A percentile compares a stretch with the other conserved stretches of the same genome.
Evolutionary conservation across 1,140 invertebrate species (phyloP).

Genomic region (Drosophila ambigua): DNA sequence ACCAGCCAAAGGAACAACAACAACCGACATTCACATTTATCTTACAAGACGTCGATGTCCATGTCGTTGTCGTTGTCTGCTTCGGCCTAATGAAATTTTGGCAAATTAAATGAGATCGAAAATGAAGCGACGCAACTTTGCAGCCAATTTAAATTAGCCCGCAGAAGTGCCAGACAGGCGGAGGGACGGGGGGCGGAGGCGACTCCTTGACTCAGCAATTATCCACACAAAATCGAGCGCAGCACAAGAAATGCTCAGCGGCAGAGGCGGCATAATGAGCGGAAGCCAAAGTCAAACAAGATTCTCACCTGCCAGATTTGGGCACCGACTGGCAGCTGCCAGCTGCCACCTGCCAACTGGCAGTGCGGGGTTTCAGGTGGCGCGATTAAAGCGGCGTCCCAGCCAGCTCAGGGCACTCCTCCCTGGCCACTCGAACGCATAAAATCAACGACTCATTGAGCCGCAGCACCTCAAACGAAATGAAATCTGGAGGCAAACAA

Average conservation of each 20-base stretch:
- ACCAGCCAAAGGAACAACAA: slow-evolving; percentile 9
- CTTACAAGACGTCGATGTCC: slow-evolving; percentile 17
- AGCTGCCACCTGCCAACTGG: slow-evolving; percentile 28
- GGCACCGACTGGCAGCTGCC: slow-evolving; percentile 28
- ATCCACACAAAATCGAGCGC: slow-evolving; percentile 31
- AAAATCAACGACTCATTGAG: slow-evolving; percentile 58
- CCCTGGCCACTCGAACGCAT: slow-evolving; percentile 45
- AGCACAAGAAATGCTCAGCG: slow-evolving; percentile 8
- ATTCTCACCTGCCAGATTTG: slow-evolving; percentile 47
- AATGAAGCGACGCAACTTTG: slow-evolving; percentile 22
- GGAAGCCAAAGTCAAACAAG: slow-evolving; percentile 52
- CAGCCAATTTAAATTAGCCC: slow-evolving; percentile 53
- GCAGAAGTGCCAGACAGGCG: not conserved
- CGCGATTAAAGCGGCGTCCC: slow-evolving; percentile 39
- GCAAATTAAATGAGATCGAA: slow-evolving; percentile 57
- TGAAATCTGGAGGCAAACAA: slow-evolving; percentile 56
- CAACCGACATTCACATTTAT: slow-evolving; percentile 43
- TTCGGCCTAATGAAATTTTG: slow-evolving; percentile 47
- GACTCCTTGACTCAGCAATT: slow-evolving; percentile 26
- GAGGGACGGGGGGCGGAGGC: not conserved
- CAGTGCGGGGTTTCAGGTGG: slow-evolving; percentile 45
- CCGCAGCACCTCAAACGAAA: slow-evolving; percentile 51
- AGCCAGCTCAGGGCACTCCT: not conserved
- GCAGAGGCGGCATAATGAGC: slow-evolving; percentile 48
- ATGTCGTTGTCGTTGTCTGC: too few species aligned